phyloP scores from a whole-genome alignment of 2,113 vertebrate species.

The Hippoglossus stenolepis region DNA sequence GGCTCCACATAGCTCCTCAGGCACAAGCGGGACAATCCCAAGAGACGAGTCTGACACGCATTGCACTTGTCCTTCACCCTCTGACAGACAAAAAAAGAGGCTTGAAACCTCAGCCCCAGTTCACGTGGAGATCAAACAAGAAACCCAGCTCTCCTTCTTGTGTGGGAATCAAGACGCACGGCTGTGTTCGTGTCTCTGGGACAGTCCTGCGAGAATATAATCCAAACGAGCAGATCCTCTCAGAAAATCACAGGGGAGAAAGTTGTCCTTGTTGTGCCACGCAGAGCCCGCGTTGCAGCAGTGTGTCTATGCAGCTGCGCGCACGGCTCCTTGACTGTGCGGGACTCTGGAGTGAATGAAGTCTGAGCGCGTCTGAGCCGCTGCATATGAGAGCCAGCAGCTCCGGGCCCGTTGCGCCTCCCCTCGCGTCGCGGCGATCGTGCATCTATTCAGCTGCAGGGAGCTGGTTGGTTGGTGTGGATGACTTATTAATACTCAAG shows the following conservation, averaged over 20 bases:
- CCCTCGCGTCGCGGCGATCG: slow-evolving; percentile 74
- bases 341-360: slow-evolving; percentile 76
- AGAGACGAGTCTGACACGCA: slow-evolving; percentile 66
- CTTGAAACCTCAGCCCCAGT: slow-evolving; percentile 43
- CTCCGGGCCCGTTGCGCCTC: slow-evolving; percentile 80
- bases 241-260: slow-evolving; percentile 42
- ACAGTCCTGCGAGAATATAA: slow-evolving; percentile 58
- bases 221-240: slow-evolving; percentile 69
- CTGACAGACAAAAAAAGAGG: not conserved
- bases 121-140: slow-evolving; percentile 12
- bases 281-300: slow-evolving; percentile 61
- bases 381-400: slow-evolving; percentile 74
- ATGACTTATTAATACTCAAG: slow-evolving; percentile 76
- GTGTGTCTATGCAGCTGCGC: slow-evolving; percentile 19
- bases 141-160: slow-evolving; percentile 18
- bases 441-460: slow-evolving; percentile 71
- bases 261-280: slow-evolving; percentile 65
- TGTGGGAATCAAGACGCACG: slow-evolving; percentile 15
- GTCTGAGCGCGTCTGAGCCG: slow-evolving; percentile 65
- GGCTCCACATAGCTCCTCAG: slow-evolving; percentile 85
- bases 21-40: slow-evolving; percentile 84
- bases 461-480: slow-evolving; percentile 79
- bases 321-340: slow-evolving; percentile 62
- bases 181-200: slow-evolving; percentile 9
- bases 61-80: slow-evolving; percentile 74